Base-by-base conservation (phyloP, 2,888 invertebrate genomes). In the Molanna angustata region DNA sequence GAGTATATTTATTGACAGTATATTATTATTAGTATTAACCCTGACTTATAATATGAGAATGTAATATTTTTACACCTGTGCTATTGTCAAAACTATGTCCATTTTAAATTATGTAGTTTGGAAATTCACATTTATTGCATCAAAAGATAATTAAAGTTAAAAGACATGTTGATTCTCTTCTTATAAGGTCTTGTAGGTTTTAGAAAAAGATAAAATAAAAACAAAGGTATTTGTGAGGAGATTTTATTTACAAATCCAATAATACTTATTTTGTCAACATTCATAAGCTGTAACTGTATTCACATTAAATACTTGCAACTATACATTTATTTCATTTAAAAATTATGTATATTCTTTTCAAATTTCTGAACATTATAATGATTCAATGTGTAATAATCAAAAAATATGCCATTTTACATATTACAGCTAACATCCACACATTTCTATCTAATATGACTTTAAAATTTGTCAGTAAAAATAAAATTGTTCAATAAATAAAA, bases 361-460 rank as follows among this genome's bases (percentile, higher is more conserved):
- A 27, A 27, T 27, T 7, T 27, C 27, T 27, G 27, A 27, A 27
- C 27, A 27, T 27, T 27, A 27, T 4, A 7, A 7, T 27, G 11
- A 7, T 27, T 27, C 11, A 27, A 4, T 27, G n/a, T n/a, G n/a
- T n/a, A 7, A 27, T 27, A 7, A 11, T 27, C 11, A 27, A 27
- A 35, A 46, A 17, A 20, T 19, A 35, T 35, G 18, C 14, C 31
- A 46, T 46, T 46, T 46, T 35, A 46, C 43, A 50, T 39, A 50
- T 48, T 40, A 47, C 21, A 48, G 40, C 52, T 53, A 53, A 53
- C 52, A 53, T 48, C 52, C 52, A 53, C 52, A 53, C 48, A 48
- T 50, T 43, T 50, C 44, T 50, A 50, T 32, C 52, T 53, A 53
- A 43, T 43, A 21, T 37, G 44, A 44, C 18, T 17, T 32, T 18